Evolutionary conservation across 2,797 vertebrate species (phyloP).

Genomic region (Semotilus atromaculatus): DNA sequence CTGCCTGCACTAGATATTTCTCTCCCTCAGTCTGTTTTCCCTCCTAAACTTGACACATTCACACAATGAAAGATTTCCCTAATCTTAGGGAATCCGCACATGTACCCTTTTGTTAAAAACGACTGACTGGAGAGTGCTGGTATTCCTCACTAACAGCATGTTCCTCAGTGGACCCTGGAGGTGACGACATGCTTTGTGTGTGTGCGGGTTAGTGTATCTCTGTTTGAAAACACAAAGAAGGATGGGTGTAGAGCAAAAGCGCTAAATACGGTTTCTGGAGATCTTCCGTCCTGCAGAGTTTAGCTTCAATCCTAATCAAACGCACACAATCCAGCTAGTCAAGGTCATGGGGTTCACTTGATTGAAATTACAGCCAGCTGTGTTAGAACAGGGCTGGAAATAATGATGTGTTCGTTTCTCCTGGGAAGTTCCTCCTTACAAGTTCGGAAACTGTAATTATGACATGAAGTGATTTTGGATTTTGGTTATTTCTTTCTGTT

Average conservation of each 20-base stretch:
- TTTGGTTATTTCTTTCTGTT: neutral
- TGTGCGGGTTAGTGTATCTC: slow-evolving; percentile 53
- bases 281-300: slow-evolving; percentile 6
- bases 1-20: slow-evolving; percentile 25
- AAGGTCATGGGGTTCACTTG: neutral
- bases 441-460: neutral
- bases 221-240: slow-evolving; percentile 14
- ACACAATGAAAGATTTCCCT: slow-evolving; percentile 4
- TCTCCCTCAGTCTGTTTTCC: slow-evolving; percentile 47
- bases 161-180: slow-evolving; percentile 47
- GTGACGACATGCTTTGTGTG: slow-evolving; percentile 42
- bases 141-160: slow-evolving; percentile 54
- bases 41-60: slow-evolving; percentile 28
- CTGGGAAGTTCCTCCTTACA: neutral
- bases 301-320: neutral
- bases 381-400: neutral
- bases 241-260: slow-evolving; percentile 11
- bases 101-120: slow-evolving; percentile 19
- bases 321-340: neutral
- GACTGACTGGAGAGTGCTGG: slow-evolving; percentile 40
- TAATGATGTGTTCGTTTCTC: neutral
- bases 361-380: neutral
- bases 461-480: neutral
- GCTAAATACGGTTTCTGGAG: slow-evolving; percentile 11
- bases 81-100: slow-evolving; percentile 16